These are phyloP conservation scores for Thunnus albacares DNA, from an alignment of 2,797 vertebrate species.

Conservation along the genomic window DNA sequence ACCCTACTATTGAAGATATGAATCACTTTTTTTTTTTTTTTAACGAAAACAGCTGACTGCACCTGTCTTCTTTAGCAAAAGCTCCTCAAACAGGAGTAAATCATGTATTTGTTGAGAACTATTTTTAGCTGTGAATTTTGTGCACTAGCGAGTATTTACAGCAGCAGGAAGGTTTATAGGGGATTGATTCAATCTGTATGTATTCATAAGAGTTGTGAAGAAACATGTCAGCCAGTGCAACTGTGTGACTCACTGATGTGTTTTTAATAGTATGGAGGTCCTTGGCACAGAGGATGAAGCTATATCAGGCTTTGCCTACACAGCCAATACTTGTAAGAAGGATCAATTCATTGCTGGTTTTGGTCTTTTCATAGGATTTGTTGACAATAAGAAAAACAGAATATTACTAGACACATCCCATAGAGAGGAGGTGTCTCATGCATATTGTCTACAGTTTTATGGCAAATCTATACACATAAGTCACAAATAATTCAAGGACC, in stretches of 20 bases:
- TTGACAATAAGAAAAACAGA: too few relatives aligned
- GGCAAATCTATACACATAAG: neutral
- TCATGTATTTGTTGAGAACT: too few relatives aligned
- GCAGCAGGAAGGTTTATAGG: neutral
- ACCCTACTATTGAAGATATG: neutral
- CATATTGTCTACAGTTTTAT: neutral
- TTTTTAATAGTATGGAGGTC: neutral
- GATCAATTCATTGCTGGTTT: too few relatives aligned
- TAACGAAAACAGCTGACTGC: too few relatives aligned
- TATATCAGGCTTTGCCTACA: neutral
- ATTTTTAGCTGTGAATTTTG: too few relatives aligned
- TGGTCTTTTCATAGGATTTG: too few relatives aligned
- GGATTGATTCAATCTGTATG: neutral
- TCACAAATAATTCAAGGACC: neutral
- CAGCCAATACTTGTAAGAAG: neutral
- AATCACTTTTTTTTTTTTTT: neutral
- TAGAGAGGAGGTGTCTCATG: neutral
- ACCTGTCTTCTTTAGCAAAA: too few relatives aligned
- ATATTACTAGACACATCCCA: too few relatives aligned
- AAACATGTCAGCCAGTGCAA: neutral
- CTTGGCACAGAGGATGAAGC: neutral
- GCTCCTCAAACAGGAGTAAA: too few relatives aligned
- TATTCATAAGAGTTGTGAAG: neutral
- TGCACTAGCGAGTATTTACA: neutral
- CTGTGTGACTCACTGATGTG: too few relatives aligned